phyloP scores from a whole-genome alignment of 1,140 invertebrate species.

The Oscheius sp. region DNA sequence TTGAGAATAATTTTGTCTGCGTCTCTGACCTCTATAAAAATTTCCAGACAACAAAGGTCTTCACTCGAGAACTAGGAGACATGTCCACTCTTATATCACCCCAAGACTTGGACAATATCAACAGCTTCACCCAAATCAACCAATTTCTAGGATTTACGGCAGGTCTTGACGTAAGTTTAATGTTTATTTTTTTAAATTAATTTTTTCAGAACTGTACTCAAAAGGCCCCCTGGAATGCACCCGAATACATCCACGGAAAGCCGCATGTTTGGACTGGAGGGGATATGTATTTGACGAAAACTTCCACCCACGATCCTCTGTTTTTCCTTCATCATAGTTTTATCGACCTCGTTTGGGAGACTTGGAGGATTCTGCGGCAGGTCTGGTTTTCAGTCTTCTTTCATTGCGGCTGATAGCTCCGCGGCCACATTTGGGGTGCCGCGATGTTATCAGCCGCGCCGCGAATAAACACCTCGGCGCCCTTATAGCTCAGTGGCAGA shows the following conservation, averaged over 20 bases:
- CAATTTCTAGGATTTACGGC: neutral
- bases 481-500: no score
- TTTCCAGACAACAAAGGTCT: neutral
- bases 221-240: conserved; percentile 24
- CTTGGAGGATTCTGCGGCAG: conserved; percentile 41
- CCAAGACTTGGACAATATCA: neutral
- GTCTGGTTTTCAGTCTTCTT: no score
- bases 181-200: conserved; percentile 20
- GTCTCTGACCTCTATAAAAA: no score
- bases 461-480: no score
- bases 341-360: conserved; percentile 40
- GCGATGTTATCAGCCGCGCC: no score
- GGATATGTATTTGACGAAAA: conserved; percentile 36
- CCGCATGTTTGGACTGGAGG: conserved; percentile 39
- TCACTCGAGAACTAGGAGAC: neutral
- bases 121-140: neutral
- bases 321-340: conserved; percentile 44
- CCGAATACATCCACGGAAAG: conserved; percentile 42
- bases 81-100: neutral
- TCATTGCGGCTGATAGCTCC: no score
- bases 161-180: neutral
- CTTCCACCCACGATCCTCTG: conserved; percentile 33
- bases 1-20: no score
- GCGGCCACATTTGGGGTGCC: no score
- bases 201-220: conserved; percentile 36